Evolutionary conservation across 2,113 vertebrate species (phyloP).

Genomic region (Xiphophorus hellerii): DNA sequence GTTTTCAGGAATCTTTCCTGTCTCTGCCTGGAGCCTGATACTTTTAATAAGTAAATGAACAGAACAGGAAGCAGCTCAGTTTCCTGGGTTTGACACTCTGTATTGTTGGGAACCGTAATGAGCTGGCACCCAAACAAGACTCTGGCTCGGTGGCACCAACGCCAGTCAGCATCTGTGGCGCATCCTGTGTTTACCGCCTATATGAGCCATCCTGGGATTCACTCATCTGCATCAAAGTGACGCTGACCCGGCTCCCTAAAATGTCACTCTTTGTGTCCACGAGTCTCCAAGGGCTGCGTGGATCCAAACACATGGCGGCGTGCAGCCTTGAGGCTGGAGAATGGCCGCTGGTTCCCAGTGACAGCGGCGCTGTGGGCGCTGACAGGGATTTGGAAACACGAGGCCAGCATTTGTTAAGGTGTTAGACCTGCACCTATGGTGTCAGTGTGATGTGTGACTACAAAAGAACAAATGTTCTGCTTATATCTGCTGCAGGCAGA

Average conservation of each 20-base stretch:
- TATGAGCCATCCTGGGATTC: conserved; percentile 47
- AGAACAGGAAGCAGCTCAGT: conserved; percentile 40
- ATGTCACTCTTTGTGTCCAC: conserved; percentile 69
- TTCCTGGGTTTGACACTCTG: conserved; percentile 19
- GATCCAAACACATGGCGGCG: conserved; percentile 39
- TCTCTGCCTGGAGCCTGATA: conserved; percentile 60
- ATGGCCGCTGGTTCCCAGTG: conserved; percentile 14
- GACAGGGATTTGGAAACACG: conserved; percentile 32
- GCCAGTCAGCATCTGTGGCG: conserved; percentile 42
- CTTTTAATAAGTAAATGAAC: conserved; percentile 35
- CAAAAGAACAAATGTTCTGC: conserved; percentile 1
- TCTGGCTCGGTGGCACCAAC: background rate
- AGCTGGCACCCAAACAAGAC: conserved; percentile 52
- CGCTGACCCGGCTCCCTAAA: conserved; percentile 50
- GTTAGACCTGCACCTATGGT: conserved; percentile 23
- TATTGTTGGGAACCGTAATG: conserved; percentile 58
- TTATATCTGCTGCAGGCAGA: background rate
- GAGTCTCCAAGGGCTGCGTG: conserved; percentile 23
- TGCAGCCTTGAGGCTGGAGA: conserved; percentile 32
- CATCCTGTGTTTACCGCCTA: conserved; percentile 18
- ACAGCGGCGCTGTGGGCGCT: conserved; percentile 1
- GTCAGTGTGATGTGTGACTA: conserved; percentile 1
- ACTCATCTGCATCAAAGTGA: conserved; percentile 64
- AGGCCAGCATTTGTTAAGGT: conserved; percentile 47
- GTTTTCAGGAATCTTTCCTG: conserved; percentile 53